Evolutionary conservation across 2,888 invertebrate genomes (phyloP), one percentile per base, ranked within the genome.

Genomic region (Eupithecia vulgata): DNA sequence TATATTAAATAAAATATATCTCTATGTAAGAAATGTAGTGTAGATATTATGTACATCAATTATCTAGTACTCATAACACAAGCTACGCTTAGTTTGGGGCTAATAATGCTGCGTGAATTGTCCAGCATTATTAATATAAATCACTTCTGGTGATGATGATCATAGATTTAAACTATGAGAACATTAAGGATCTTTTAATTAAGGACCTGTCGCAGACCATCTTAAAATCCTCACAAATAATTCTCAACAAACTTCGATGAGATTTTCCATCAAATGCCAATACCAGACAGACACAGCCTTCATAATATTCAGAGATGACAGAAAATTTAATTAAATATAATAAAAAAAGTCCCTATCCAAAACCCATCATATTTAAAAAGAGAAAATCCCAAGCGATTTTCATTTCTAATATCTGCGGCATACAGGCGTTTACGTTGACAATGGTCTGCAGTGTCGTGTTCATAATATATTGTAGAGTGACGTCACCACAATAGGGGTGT

Each of bases 251-350:
- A 87, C 79, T 81, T 83, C 80, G 84, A 85, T 84, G 87, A 87
- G 85, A 90, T 86, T 89, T 82, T 90, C 89, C 87, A 84, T 87
- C 90, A 87, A 89, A 89, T 91, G 93, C 92, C 93, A 94, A 90
- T 91, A 90, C 87, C 92, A 93, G 91, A 88, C 87, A 88, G 81
- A 91, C 88, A 88, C 81, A 91, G 90, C 90, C 88, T 84, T 85
- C 86, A 57, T 25, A 86, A 85, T 86, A 88, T 85, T 85, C 85
- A 86, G 88, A 90, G 90, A 91, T 94, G 93, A 92, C 93, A 93
- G 92, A 89, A 87, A 91, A 93, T 93, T 94, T 94, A 94, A 94
- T 94, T 94, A 80, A 93, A 93, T 91, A 93, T 93, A 92, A 92
- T 93, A 93, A 91, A 91, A n/a, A 90, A 86, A 91, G 91, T 90